These are phyloP conservation scores for Parnassius orleans DNA, from an alignment of 2,888 invertebrate species.

Conservation along the genomic window DNA sequence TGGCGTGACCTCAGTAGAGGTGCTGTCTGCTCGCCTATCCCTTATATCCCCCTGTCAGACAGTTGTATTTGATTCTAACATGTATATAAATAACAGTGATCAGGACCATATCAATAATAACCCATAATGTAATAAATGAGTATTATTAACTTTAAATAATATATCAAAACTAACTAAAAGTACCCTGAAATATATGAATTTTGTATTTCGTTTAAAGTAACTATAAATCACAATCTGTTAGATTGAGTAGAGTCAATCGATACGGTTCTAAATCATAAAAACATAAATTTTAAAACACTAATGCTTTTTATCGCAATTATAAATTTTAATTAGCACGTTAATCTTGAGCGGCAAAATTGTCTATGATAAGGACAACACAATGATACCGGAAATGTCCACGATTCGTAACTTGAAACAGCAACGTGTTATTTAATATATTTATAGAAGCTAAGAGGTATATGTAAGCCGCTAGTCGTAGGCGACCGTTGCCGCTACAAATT, in stretches of 20 bases:
- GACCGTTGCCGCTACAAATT: no score
- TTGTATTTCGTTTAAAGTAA: no score
- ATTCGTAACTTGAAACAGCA: neutral
- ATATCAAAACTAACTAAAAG: constrained; percentile 5
- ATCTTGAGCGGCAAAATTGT: constrained; percentile 49
- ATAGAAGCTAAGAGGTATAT: no score
- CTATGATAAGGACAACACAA: constrained; percentile 74
- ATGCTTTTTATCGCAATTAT: no score
- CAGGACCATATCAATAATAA: constrained; percentile 20
- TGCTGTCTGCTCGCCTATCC: constrained; percentile 64
- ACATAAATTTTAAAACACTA: no score
- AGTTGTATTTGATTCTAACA: constrained; percentile 55
- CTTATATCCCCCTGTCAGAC: constrained; percentile 74
- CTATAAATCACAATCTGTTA: no score
- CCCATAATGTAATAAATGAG: constrained; percentile 12
- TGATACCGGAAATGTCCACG: neutral
- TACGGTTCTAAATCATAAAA: no score
- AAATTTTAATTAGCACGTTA: neutral
- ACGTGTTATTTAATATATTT: neutral
- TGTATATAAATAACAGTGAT: constrained; percentile 12
- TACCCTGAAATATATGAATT: no score
- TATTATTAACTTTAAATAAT: constrained; percentile 14
- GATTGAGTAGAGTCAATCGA: no score
- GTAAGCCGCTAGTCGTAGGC: no score
- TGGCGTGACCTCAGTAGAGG: constrained; percentile 64